Percentiles rank a stretch among this genome's conserved stretches.
These are phyloP conservation scores for Chrysolina oricalcia DNA, from an alignment of 2,888 invertebrate genomes.

Conservation along the genomic window DNA sequence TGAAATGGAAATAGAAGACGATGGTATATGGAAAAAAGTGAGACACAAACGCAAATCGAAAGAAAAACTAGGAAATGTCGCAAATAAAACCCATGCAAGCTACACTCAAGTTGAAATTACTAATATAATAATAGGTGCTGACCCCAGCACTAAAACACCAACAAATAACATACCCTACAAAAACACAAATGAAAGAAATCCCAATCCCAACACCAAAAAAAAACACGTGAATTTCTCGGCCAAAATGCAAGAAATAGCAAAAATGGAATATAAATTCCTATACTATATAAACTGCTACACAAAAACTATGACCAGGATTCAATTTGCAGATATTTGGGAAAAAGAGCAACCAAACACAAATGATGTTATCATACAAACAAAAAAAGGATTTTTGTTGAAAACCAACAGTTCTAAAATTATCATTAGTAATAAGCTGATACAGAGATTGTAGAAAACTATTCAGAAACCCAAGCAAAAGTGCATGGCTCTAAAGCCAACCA, in stretches of 20 bases:
- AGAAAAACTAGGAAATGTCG: conserved; percentile 19
- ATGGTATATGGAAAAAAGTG: too few species aligned
- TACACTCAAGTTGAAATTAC: conserved; percentile 7
- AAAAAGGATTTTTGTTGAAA: too few species aligned
- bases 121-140: conserved; percentile 2
- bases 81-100: conserved; percentile 19
- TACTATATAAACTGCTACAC: too few species aligned
- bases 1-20: too few species aligned
- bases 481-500: neutral
- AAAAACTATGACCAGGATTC: conserved; percentile 11
- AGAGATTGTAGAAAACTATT: conserved; percentile 7
- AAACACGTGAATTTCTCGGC: conserved; percentile 14
- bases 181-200: too few species aligned
- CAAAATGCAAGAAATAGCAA: conserved; percentile 18
- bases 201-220: too few species aligned
- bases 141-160: conserved; percentile 13
- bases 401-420: too few species aligned
- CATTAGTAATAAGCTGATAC: neutral
- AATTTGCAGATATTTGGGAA: conserved; percentile 19
- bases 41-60: conserved; percentile 7
- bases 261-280: conserved; percentile 15
- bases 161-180: conserved; percentile 1
- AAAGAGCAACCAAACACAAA: conserved; percentile 20
- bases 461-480: neutral
- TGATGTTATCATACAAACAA: too few species aligned